Evolutionary conservation across 35 echinoderm and acorn worm genomes (phyloP).

Genomic region (Ophiothrix spiculata): DNA sequence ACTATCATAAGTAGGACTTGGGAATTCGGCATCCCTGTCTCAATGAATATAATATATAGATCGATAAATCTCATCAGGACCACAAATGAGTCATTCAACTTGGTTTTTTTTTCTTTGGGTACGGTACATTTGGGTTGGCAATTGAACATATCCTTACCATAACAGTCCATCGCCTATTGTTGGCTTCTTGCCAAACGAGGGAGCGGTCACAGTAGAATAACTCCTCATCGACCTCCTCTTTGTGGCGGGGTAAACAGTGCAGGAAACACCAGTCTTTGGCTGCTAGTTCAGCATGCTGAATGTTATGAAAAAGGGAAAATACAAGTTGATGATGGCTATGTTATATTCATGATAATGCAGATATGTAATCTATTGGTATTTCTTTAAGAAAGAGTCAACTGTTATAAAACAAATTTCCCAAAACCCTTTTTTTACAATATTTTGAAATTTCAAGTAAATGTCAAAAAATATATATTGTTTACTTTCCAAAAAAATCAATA

Average conservation of each 20-base stretch:
- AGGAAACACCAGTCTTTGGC: constrained; percentile 90
- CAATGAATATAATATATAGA: not conserved
- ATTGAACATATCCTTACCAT: constrained; percentile 80
- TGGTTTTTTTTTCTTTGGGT: not conserved
- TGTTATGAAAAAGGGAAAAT: not conserved
- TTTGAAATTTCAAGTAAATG: not conserved
- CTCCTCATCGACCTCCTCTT: constrained; percentile 95
- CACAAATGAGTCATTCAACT: not conserved
- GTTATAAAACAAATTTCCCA: no score
- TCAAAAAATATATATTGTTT: no score
- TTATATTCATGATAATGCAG: no score
- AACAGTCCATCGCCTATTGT: constrained; percentile 97
- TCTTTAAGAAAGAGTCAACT: no score
- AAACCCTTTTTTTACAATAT: not conserved
- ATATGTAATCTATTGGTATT: no score
- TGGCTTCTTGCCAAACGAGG: constrained; percentile 85
- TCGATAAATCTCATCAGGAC: not conserved
- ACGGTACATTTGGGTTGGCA: not conserved
- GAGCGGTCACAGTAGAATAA: constrained; percentile 89
- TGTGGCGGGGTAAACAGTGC: constrained; percentile 87
- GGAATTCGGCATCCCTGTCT: no score
- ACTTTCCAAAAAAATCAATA: no score
- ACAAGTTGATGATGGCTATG: not conserved
- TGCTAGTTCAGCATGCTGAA: constrained; percentile 68
- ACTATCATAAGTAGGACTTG: not conserved